Base-by-base conservation (phyloP, 2,888 invertebrate genomes). In the Strigamia crassipes region DNA sequence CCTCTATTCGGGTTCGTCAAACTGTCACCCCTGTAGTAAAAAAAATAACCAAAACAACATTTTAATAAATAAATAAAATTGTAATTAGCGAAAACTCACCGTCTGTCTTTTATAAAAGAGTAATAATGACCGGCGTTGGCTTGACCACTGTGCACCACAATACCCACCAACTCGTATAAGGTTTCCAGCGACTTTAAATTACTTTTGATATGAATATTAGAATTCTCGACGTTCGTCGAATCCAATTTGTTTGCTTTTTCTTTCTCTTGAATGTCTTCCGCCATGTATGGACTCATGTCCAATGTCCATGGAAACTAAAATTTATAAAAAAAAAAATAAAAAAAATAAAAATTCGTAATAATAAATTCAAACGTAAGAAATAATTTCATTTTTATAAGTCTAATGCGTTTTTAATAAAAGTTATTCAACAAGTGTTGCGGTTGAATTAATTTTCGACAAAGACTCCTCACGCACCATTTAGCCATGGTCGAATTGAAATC, bases 61-160 rank as follows among this genome's bases (percentile, higher is more conserved):
- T 81, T 15, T 23, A 78, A 27, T 80, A 21, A 81, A 18, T 0
- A 78, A 77, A 34, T 18, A 46, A 51, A 51, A 15, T 6, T 2
- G 78, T 78, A 1, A 23, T 27, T 13, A 27, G 21, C 2, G 23
- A 27, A 79, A 79, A 15, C 80, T 83, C 38, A 85, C 85, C 86
- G 85, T 78, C 86, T 83, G 82, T 87, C 86, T 83, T 86, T 86
- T 73, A 90, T 89, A 85, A 88, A 90, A 21, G 90, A 89, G 84
- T 90, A 90, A 85, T 90, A 90, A 85, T 90, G 90, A 4, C 90
- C 90, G 81, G 90, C 90, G 85, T 88, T 89, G 21, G 90, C 90
- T 85, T 89, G 89, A 1, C 90, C 90, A 85, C 89, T 90, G 85
- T 90, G 90, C 3, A 90, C 90, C 23, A 90, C 88, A 78, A 90